Conservation (phyloP, 2,888 invertebrate genomes). For the Amaurobius ferox region DNA sequence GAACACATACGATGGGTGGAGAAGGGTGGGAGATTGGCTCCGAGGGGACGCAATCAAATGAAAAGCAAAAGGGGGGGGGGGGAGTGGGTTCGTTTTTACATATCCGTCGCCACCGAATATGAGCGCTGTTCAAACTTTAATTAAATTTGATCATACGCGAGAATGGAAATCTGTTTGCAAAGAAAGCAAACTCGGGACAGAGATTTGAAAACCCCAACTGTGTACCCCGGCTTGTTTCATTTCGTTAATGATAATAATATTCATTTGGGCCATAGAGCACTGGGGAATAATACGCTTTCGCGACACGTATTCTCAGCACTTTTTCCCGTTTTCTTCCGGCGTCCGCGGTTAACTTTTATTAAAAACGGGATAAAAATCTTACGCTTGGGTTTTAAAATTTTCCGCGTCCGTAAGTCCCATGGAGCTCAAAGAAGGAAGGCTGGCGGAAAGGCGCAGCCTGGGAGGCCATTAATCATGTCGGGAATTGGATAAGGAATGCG, state of each 20-base stretch:
- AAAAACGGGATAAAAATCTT: conserved; percentile 25
- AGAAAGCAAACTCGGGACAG: conserved; percentile 52
- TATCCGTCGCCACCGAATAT: conserved; percentile 27
- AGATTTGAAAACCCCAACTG: conserved; percentile 59
- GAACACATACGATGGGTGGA: conserved; percentile 40
- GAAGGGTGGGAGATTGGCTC: background rate
- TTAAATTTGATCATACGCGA: conserved; percentile 68
- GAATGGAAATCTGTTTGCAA: conserved; percentile 63
- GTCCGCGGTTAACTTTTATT: conserved; percentile 8
- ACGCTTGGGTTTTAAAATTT: background rate
- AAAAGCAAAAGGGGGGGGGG: background rate
- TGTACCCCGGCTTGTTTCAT: conserved; percentile 56
- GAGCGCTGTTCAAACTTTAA: conserved; percentile 67
- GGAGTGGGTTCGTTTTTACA: conserved; percentile 59
- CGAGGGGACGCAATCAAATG: conserved; percentile 21
- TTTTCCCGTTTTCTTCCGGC: background rate
- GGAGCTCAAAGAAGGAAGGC: background rate
- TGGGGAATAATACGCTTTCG: conserved; percentile 29
- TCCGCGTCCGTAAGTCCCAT: conserved; percentile 8
- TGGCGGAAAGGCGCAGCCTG: background rate
- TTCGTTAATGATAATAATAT: conserved; percentile 69
- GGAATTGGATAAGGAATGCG: conserved; percentile 10
- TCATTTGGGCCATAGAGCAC: conserved; percentile 48
- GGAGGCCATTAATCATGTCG: conserved; percentile 1
- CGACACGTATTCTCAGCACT: background rate